Conservation (phyloP, 2,797 vertebrate species). For the Craterocephalus amniculus region DNA sequence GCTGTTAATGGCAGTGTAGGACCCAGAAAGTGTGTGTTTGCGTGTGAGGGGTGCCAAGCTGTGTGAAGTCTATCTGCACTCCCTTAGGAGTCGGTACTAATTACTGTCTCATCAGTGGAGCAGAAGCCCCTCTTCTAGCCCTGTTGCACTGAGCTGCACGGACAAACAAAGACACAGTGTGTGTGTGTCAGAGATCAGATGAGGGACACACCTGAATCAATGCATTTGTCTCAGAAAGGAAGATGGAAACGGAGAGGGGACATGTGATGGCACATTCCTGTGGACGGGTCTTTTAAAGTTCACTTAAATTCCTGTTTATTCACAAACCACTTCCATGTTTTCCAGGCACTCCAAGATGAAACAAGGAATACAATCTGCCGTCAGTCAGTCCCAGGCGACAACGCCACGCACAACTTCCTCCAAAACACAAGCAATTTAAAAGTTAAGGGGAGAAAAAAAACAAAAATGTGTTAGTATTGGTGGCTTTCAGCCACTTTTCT, state of each 20-base stretch:
- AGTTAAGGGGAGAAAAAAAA: neutral
- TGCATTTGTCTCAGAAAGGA: constrained; percentile 9
- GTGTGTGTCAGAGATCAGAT: constrained; percentile 19
- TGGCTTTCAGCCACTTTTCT: neutral
- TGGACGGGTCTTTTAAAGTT: constrained; percentile 8
- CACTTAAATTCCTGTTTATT: constrained; percentile 6
- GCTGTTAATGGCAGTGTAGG: constrained; percentile 38
- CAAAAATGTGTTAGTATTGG: neutral
- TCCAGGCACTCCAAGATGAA: constrained; percentile 2
- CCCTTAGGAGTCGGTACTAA: constrained; percentile 71
- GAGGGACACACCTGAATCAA: constrained; percentile 23
- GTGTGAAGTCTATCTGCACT: constrained; percentile 64
- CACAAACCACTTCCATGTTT: neutral
- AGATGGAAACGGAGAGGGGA: constrained; percentile 2
- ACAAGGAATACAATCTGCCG: neutral
- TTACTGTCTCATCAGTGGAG: constrained; percentile 72
- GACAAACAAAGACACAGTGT: constrained; percentile 38
- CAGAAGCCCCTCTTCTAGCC: constrained; percentile 50
- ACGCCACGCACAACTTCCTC: neutral
- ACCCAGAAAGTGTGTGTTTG: neutral
- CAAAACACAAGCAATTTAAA: neutral
- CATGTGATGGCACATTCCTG: too few species aligned
- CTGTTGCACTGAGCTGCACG: constrained; percentile 55
- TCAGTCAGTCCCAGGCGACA: neutral
- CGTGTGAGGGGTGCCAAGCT: constrained; percentile 27